Evolutionary conservation across 2,888 invertebrate genomes (phyloP).

Genomic region (Matsumyia berberina): DNA sequence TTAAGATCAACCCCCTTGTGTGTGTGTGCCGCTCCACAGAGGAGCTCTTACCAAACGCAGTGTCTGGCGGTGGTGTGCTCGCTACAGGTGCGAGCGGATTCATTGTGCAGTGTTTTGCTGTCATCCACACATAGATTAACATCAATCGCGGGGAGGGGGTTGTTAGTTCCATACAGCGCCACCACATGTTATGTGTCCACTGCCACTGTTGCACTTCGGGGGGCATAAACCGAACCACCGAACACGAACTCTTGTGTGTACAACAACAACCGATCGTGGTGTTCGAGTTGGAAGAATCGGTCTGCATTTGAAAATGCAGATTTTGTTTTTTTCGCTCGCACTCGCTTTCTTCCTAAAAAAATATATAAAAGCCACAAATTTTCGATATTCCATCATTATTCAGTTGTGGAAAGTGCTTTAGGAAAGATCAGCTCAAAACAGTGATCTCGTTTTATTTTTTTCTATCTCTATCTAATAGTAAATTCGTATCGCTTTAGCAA

Average conservation of each 20-base stretch:
- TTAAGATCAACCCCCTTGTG: slow-evolving; percentile 69
- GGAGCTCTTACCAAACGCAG: slow-evolving; percentile 31
- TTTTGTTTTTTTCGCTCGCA: slow-evolving; percentile 62
- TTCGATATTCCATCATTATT: slow-evolving; percentile 84
- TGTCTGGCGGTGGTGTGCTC: background rate
- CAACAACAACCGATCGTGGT: slow-evolving; percentile 18
- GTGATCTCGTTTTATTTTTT: slow-evolving; percentile 71
- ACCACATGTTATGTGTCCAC: slow-evolving; percentile 23
- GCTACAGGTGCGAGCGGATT: slow-evolving; percentile 67
- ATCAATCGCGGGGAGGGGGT: slow-evolving; percentile 44
- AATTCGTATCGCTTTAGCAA: slow-evolving; percentile 42
- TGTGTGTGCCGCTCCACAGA: background rate
- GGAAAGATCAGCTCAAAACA: slow-evolving; percentile 80
- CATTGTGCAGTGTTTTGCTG: slow-evolving; percentile 62
- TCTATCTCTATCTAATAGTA: slow-evolving; percentile 21
- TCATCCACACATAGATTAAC: slow-evolving; percentile 66
- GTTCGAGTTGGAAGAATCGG: slow-evolving; percentile 58
- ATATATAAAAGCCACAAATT: slow-evolving; percentile 84
- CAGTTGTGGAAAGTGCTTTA: slow-evolving; percentile 84
- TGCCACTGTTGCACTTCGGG: slow-evolving; percentile 20
- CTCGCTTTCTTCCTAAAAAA: slow-evolving; percentile 84
- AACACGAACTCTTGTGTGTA: slow-evolving; percentile 21
- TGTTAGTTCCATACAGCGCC: slow-evolving; percentile 48
- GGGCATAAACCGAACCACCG: slow-evolving; percentile 29
- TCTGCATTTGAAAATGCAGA: slow-evolving; percentile 73